Percentiles rank a stretch among this genome's conserved stretches.
Evolutionary conservation across 1,140 invertebrate genomes (phyloP).

Genomic region (Ceratosolen fusciceps): DNA sequence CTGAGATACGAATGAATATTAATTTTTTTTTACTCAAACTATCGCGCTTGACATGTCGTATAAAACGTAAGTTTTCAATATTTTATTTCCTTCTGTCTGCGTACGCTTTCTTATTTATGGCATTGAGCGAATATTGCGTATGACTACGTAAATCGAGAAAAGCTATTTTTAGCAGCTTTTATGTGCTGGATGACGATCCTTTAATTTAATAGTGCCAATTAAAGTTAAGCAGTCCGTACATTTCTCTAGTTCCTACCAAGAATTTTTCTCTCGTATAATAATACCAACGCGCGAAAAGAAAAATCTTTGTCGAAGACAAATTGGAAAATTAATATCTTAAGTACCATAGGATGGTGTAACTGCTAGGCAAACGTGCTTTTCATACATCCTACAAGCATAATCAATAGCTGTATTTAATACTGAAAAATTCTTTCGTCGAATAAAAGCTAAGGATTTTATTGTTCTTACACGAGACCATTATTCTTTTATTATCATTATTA

Average conservation of each 20-base stretch:
- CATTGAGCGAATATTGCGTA: background rate
- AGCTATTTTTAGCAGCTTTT: slow-evolving; percentile 6
- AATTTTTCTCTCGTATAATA: background rate
- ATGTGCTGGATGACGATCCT: slow-evolving; percentile 46
- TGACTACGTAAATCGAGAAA: background rate
- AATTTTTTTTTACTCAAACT: no score
- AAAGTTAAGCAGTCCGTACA: slow-evolving; percentile 35
- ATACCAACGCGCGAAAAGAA: background rate
- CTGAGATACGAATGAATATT: no score
- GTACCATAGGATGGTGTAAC: background rate
- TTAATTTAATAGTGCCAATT: slow-evolving; percentile 58
- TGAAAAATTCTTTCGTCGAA: background rate
- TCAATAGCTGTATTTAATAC: no score
- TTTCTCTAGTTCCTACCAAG: background rate
- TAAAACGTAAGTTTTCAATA: no score
- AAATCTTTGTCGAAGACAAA: background rate
- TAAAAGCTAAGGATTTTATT: background rate
- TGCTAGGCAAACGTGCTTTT: background rate
- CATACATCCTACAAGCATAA: background rate
- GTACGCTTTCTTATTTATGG: no score
- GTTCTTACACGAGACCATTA: background rate
- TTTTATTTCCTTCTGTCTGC: no score
- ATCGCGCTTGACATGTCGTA: no score
- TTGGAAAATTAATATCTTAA: slow-evolving; percentile 28
- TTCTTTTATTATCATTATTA: no score